Evolutionary conservation across 1,140 invertebrate species (phyloP).

Genomic region (Dryas iulia): DNA sequence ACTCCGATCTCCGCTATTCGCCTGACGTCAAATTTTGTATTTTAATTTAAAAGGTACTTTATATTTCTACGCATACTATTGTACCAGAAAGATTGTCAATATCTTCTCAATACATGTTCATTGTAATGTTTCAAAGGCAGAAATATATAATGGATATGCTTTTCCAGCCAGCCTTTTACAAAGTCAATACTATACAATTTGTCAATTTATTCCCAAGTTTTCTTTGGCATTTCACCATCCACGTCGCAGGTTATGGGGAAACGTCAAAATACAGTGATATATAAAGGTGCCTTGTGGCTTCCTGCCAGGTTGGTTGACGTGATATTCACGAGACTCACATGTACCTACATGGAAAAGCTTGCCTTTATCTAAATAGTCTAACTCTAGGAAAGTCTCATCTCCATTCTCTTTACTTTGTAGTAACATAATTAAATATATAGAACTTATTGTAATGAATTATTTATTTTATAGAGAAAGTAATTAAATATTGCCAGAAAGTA

Average conservation of each 20-base stretch:
- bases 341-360: background rate
- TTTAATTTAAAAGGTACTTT: background rate
- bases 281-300: conserved; percentile 60
- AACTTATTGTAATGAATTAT: too few relatives aligned
- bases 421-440: too few relatives aligned
- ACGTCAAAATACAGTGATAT: conserved; percentile 70
- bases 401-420: too few relatives aligned
- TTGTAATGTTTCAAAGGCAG: background rate
- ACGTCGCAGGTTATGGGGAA: conserved; percentile 41
- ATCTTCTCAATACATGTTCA: background rate
- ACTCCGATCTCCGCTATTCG: too few relatives aligned
- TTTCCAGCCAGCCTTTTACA: background rate
- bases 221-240: conserved; percentile 43
- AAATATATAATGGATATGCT: background rate
- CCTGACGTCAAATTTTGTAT: too few relatives aligned
- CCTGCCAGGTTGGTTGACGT: conserved; percentile 53
- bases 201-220: conserved; percentile 27
- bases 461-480: too few relatives aligned
- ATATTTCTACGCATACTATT: background rate
- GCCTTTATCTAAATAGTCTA: background rate
- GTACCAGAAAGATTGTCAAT: background rate
- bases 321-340: conserved; percentile 34
- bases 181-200: conserved; percentile 16
- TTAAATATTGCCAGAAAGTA: too few relatives aligned
- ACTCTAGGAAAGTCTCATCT: too few relatives aligned